Base-by-base conservation (phyloP, 2,888 invertebrate genomes). In the Euplexia lucipara region DNA sequence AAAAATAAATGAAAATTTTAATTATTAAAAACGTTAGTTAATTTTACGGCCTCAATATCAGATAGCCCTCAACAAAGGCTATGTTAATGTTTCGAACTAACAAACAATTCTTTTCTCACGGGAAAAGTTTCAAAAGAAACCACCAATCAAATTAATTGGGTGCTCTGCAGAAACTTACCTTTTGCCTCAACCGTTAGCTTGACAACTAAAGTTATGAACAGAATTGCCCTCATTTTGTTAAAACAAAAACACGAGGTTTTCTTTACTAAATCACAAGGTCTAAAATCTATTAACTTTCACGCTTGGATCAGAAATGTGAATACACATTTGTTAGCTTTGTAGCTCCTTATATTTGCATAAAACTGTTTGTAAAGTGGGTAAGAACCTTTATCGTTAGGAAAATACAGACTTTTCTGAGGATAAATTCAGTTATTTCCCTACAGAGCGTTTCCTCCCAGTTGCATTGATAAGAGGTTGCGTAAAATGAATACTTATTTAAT, bases 351-450 rank as follows among this genome's bases (percentile, higher is more conserved):
- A 71, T 73, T 56, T 2, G 35, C 34, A 45, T 26, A 16, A 37
- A 49, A 12, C 8, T 32, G 3, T 35, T 47, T 0, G n/a, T n/a
- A n/a, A n/a, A n/a, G 0, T 20, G 68, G 78, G 78, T 73, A 71
- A 76, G 32, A 62, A 73, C 78, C 75, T 45, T 51, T 69, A 78
- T 76, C 64, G 14, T 18, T 35, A 3, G 73, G 72, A 54, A 73
- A 73, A 73, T 32, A 64, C 73, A 44, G 12, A 16, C 10, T 44
- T 44, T 41, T 51, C 18, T 16, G 14, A 35, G 41, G 30, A 54
- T 49, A 47, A 42, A 60, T 51, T 16, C 18, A 47, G 64, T 78
- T n/a, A 18, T 56, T 73, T 73, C 66, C 73, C 64, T 52, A n/a
- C 8, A 18, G 32, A 41, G 22, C 14, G 34, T 75, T 72, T 64